A percentile compares a stretch with the other conserved stretches of the same genome.
Evolutionary conservation across 2,797 vertebrate genomes (phyloP).

Genomic region (Erithacus rubecula): DNA sequence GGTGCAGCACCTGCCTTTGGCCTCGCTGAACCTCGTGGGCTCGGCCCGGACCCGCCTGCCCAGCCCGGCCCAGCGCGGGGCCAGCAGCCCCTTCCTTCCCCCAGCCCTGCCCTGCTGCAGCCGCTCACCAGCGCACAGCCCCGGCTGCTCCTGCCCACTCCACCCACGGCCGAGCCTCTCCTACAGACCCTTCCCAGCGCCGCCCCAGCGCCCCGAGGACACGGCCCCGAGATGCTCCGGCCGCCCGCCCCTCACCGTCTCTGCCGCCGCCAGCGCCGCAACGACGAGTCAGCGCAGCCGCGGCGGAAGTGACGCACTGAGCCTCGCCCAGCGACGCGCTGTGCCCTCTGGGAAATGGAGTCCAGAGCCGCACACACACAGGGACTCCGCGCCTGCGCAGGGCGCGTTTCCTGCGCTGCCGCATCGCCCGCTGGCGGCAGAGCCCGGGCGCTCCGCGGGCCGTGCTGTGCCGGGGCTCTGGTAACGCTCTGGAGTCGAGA

Average conservation of each 20-base stretch:
- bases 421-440: background rate
- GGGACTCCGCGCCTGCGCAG: background rate
- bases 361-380: fast-evolving
- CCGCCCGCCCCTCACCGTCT: background rate
- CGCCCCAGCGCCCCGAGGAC: background rate
- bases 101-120: background rate
- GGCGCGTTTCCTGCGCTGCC: too few relatives aligned
- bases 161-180: too few relatives aligned
- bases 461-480: background rate
- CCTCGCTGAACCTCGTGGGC: background rate
- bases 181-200: too few relatives aligned
- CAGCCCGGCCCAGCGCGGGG: too few relatives aligned
- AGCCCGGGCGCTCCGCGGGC: background rate
- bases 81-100: background rate
- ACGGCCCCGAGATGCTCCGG: too few relatives aligned
- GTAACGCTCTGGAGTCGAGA: background rate
- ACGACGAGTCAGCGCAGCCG: background rate
- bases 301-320: background rate
- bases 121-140: background rate
- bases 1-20: background rate
- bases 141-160: background rate
- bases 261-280: background rate
- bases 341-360: background rate
- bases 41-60: too few relatives aligned
- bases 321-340: fast-evolving